phyloP scores from a whole-genome alignment of 2,888 invertebrate species.

The Ichneumon xanthorius region DNA sequence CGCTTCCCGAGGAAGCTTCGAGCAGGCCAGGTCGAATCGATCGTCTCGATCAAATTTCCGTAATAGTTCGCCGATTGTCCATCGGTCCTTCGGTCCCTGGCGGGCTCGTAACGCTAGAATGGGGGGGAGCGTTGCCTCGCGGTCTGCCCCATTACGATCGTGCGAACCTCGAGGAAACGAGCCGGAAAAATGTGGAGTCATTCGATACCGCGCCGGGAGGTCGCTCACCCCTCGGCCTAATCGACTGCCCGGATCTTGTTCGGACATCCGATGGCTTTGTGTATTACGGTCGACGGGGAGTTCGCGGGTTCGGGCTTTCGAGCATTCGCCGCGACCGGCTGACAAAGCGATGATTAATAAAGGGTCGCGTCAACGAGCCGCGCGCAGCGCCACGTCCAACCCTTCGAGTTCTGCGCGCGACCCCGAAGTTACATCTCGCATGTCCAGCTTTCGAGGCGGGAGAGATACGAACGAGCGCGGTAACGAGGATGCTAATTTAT shows the following conservation, averaged over 20 bases:
- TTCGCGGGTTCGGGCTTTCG: conserved; percentile 44
- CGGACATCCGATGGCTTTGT: conserved; percentile 37
- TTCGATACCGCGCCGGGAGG: conserved; percentile 62
- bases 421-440: conserved; percentile 45
- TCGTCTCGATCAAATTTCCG: conserved; percentile 45
- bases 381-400: conserved; percentile 34
- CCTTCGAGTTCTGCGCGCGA: conserved; percentile 43
- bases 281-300: conserved; percentile 25
- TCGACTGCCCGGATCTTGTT: conserved; percentile 59
- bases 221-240: conserved; percentile 56
- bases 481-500: conserved; percentile 69
- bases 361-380: conserved; percentile 58
- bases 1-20: conserved; percentile 7
- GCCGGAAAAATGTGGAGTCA: conserved; percentile 73
- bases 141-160: conserved; percentile 46
- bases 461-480: conserved; percentile 34
- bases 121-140: neutral
- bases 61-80: conserved; percentile 53
- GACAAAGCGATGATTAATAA: conserved; percentile 70
- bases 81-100: conserved; percentile 60
- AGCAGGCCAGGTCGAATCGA: neutral
- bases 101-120: conserved; percentile 7
- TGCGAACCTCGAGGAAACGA: conserved; percentile 51
- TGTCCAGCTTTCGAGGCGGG: conserved; percentile 33
- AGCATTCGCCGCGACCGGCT: conserved; percentile 46